These are phyloP conservation scores for Colaptes auratus DNA, from an alignment of 2,113 vertebrate genomes.

Conservation along the genomic window DNA sequence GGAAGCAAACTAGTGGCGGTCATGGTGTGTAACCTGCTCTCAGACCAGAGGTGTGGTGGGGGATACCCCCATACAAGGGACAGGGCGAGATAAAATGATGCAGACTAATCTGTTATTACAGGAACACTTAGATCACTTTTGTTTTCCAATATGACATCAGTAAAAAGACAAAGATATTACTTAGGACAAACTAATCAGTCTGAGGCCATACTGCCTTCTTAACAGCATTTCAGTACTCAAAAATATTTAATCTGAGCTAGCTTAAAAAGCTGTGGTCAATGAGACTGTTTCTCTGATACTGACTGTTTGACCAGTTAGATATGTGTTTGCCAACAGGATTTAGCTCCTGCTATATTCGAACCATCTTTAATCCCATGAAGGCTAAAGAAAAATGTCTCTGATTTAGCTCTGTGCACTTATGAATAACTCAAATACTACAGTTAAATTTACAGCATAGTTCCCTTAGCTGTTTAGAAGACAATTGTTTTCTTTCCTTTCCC, in stretches of 20 bases:
- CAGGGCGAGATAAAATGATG: neutral
- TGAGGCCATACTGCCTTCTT: neutral
- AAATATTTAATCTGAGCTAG: neutral
- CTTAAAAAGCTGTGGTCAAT: neutral
- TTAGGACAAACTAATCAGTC: neutral
- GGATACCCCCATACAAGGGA: neutral
- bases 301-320: constrained; percentile 27
- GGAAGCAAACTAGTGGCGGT: fast-evolving
- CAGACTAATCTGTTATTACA: neutral
- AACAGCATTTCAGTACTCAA: neutral
- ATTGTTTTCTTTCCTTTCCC: constrained; percentile 60
- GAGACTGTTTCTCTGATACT: neutral
- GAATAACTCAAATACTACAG: constrained; percentile 66
- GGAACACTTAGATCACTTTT: neutral
- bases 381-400: constrained; percentile 61
- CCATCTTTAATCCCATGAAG: constrained; percentile 46
- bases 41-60: neutral
- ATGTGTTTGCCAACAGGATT: constrained; percentile 18
- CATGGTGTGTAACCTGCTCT: neutral
- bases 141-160: neutral
- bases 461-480: constrained; percentile 49
- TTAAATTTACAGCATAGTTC: constrained; percentile 61
- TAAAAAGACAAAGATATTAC: neutral
- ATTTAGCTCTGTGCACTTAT: constrained; percentile 46
- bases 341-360: constrained; percentile 60